Base-by-base conservation (phyloP, 2,797 vertebrate genomes). In the Hippopotamyrus pictus region DNA sequence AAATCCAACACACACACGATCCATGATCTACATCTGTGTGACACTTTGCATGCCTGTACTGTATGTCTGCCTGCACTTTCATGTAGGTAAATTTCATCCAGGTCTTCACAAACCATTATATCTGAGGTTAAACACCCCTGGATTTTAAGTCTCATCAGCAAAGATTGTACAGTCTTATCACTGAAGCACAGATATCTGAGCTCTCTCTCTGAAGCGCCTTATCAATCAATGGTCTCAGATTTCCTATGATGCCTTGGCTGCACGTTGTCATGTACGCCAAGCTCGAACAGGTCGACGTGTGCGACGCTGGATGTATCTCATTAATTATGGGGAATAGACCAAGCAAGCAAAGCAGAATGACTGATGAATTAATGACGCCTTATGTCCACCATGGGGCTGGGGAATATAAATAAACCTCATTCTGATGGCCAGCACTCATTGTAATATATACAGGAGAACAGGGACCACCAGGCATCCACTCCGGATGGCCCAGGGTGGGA, bases 331-430 rank as follows among this genome's bases (percentile, higher is more conserved):
- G 93, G 94, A 96, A 93, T 93, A 94, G 91, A 91, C 48, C 93
- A 93, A 94, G 46, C 33, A 82, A 51, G 51, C 19, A 29, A 50
- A 65, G 62, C 94, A 93, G 94, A 29, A 29, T 29, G 95, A 95
- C 95, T 94, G 93, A 94, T n/a, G n/a, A 96, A 96, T 95, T 95
- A 95, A 96, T 96, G 94, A 96, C 94, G 94, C 95, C 95, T 96
- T 95, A 93, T 93, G 95, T 94, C 94, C 95, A 85, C 22, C 95
- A 95, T 94, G 94, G 94, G 92, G 94, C 94, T 92, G 92, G 92
- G 95, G 95, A 96, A 94, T 95, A 95, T 95, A 96, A 96, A 96
- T 96, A 96, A 96, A 95, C 94, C 93, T 94, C 93, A 93, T 93
- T 94, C 92, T 94, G 91, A 93, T 94, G 93, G 93, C 94, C 94